phyloP scores from a whole-genome alignment of 2,888 invertebrate species.

The Osmoderma eremita region DNA sequence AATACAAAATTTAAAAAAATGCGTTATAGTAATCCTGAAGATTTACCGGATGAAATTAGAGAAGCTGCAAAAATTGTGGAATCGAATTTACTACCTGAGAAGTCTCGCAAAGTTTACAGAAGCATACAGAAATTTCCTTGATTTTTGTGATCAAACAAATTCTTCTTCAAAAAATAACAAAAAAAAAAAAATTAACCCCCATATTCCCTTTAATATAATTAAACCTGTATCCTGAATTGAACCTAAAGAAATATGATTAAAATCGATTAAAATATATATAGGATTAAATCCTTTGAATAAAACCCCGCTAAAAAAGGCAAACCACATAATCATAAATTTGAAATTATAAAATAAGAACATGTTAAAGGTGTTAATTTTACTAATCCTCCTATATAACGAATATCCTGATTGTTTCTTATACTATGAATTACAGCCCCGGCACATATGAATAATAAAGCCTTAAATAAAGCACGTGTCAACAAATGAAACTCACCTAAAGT shows the following conservation, averaged over 20 bases:
- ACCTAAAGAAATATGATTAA: slow-evolving; percentile 64
- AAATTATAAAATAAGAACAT: slow-evolving; percentile 73
- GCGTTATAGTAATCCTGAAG: too few relatives aligned
- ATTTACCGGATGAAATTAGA: too few relatives aligned
- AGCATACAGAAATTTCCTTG: too few relatives aligned
- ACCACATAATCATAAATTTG: slow-evolving; percentile 72
- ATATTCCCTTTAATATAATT: slow-evolving; percentile 62
- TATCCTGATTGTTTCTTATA: slow-evolving; percentile 68
- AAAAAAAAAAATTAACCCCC: slow-evolving; percentile 64
- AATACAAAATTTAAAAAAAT: too few relatives aligned
- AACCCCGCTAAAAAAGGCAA: slow-evolving; percentile 72
- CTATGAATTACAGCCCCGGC: slow-evolving; percentile 76
- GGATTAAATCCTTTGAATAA: slow-evolving; percentile 74
- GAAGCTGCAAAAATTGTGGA: too few relatives aligned
- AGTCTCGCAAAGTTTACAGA: too few relatives aligned
- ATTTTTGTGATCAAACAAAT: too few relatives aligned
- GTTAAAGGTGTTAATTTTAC: slow-evolving; percentile 66
- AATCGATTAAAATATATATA: too few relatives aligned
- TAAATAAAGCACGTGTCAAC: slow-evolving; percentile 79
- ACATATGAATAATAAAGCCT: slow-evolving; percentile 76
- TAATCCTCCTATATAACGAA: too few relatives aligned
- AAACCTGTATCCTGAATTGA: too few relatives aligned
- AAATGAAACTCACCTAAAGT: slow-evolving; percentile 71
- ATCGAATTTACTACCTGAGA: too few relatives aligned
- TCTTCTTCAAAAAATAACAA: too few relatives aligned